Conservation (phyloP, 2,113 vertebrate species). For the Paraplagusia blochii region DNA sequence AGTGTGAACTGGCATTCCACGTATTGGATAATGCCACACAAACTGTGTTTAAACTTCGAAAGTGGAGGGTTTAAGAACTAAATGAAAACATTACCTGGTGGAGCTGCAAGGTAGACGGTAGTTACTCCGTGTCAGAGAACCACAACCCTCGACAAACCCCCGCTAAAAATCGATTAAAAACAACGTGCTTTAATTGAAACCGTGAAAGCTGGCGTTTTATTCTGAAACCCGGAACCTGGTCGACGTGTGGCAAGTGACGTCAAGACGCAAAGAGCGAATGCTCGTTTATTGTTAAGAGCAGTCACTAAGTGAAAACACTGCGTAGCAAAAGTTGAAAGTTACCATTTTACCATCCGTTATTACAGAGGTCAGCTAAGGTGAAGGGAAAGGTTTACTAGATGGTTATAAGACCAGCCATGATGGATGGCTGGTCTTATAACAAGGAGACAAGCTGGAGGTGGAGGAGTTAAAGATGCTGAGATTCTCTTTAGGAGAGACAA, state of each 20-base stretch:
- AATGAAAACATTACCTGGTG: too few species aligned
- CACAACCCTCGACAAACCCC: background rate
- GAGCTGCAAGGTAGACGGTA: background rate
- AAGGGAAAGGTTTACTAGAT: too few species aligned
- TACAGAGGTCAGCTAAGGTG: too few species aligned
- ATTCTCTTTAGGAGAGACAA: too few species aligned
- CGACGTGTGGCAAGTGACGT: constrained; percentile 12
- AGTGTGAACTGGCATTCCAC: background rate
- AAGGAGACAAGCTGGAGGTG: too few species aligned
- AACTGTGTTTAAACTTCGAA: background rate
- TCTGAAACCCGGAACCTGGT: constrained; percentile 17
- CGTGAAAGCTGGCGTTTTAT: constrained; percentile 7
- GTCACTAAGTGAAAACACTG: background rate
- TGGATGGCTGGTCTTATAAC: too few species aligned
- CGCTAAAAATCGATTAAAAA: background rate
- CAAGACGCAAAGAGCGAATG: constrained; percentile 18
- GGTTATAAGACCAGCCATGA: too few species aligned
- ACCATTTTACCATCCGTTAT: too few species aligned
- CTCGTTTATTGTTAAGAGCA: background rate
- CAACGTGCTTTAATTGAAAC: background rate
- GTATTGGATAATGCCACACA: too few species aligned
- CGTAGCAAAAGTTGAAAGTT: too few species aligned
- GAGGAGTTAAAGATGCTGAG: too few species aligned
- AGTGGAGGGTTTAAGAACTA: too few species aligned
- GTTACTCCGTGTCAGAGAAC: constrained; percentile 5